Conservation (phyloP, 2,888 invertebrate species). For the Diaphora mendica region DNA sequence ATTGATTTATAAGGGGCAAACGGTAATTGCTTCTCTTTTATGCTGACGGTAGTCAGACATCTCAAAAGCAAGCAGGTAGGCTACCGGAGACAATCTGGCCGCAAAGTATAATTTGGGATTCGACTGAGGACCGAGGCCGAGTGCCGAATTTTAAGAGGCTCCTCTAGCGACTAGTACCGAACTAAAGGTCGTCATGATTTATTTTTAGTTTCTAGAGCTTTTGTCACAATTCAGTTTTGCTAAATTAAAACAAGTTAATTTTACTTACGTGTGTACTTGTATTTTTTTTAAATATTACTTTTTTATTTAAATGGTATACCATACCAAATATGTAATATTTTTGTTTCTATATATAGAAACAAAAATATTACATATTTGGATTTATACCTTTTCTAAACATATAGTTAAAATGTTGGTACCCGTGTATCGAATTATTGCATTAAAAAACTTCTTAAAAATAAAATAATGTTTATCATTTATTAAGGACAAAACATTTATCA, state of each 20-base stretch:
- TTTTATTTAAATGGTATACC: too few species aligned
- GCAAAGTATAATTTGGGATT: conserved; percentile 77
- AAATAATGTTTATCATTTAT: too few species aligned
- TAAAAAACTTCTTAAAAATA: too few species aligned
- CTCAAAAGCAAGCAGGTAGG: conserved; percentile 68
- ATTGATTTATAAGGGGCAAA: neutral
- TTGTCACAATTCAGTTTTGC: neutral
- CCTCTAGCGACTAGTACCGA: conserved; percentile 37
- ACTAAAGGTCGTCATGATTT: conserved; percentile 31
- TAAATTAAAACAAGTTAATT: neutral
- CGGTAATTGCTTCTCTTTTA: conserved; percentile 12
- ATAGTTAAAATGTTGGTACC: too few species aligned
- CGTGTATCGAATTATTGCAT: too few species aligned
- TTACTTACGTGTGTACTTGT: neutral
- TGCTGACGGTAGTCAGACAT: conserved; percentile 66
- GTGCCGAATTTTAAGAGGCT: conserved; percentile 67
- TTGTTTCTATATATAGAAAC: too few species aligned
- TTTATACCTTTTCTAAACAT: too few species aligned
- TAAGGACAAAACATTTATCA: too few species aligned
- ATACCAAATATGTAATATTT: too few species aligned
- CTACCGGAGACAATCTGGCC: conserved; percentile 74
- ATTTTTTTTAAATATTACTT: neutral
- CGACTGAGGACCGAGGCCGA: conserved; percentile 65
- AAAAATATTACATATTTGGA: too few species aligned
- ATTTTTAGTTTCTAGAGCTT: conserved; percentile 26